Evolutionary conservation across 2,797 vertebrate species (phyloP).

Genomic region (Platyrinchus mystaceus): DNA sequence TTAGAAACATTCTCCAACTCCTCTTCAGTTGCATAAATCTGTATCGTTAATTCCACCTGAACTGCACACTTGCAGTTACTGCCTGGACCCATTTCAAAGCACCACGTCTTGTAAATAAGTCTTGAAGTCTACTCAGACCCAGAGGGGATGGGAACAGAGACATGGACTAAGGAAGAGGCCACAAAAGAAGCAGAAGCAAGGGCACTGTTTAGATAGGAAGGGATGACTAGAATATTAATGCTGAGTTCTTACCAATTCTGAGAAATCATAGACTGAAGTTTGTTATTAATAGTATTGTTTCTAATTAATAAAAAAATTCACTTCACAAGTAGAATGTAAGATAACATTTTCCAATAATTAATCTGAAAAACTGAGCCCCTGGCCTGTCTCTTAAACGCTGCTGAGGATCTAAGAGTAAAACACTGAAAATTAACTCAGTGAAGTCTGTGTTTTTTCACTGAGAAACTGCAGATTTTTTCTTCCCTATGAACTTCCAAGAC

Average conservation of each 20-base stretch:
- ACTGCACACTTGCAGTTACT: background rate
- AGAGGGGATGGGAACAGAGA: background rate
- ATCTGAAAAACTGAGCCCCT: background rate
- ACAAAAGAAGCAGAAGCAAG: background rate
- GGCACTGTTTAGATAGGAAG: background rate
- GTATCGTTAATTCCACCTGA: background rate
- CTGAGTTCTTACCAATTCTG: background rate
- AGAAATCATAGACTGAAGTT: background rate
- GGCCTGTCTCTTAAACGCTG: background rate
- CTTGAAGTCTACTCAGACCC: background rate
- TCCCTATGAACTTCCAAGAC: background rate
- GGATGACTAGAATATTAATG: background rate
- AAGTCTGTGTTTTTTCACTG: background rate
- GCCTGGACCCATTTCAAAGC: background rate
- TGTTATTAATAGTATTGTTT: background rate
- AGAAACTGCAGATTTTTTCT: background rate
- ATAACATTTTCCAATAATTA: background rate
- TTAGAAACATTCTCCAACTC: background rate
- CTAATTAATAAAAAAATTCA: background rate
- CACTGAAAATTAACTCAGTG: background rate
- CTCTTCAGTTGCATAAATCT: background rate
- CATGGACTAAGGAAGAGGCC: background rate
- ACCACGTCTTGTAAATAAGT: background rate
- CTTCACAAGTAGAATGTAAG: background rate
- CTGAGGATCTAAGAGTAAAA: background rate